Base-by-base conservation (phyloP, 2,888 invertebrate genomes). In the Leptogaster cylindrica region DNA sequence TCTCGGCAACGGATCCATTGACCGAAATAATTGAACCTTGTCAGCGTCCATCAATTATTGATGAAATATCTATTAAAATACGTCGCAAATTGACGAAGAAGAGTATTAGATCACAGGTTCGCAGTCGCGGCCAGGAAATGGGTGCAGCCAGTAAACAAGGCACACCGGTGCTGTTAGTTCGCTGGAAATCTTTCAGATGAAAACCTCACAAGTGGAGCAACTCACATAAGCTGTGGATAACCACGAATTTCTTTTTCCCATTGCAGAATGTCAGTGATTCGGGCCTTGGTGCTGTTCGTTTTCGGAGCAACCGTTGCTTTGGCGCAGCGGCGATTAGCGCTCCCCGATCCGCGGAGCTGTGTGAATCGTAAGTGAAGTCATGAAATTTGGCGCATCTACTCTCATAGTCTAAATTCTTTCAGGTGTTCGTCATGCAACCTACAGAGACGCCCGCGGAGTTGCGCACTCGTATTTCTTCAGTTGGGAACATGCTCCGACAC, bases 391-490 rank as follows among this genome's bases (percentile, higher is more conserved):
- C 16, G 16, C 4, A 44, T 44, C 10, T 20, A 10, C 4, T 44
- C 23, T 44, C 44, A 44, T 20, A 20, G 23, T 0, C 7, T 28
- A 63, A 70, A 31, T 50, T 65, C 55, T 74, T 75, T 46, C 78
- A 93, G 93, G 93, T 75, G 93, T 94, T 31, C 88, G 93, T 71
- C 94, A 94, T 78, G 90, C 93, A 44, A 89, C 90, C 12, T 94
- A 93, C 82, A 88, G 93, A 73, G 94, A 94, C 79, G 93, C 90
- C 8, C 85, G 93, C 66, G 93, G 93, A 48, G 92, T 93, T 23
- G 88, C 90, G 3, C 94, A 94, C 79, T 92, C 93, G 20, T 95
- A 95, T 83, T 95, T 94, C 89, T 94, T 94, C 88, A 93, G 93
- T 78, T 93, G 93, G 93, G 92, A 93, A 74, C 93, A 93, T 78